phyloP scores from a whole-genome alignment of 2,797 vertebrate genomes.

The Chiloscyllium punctatum region DNA sequence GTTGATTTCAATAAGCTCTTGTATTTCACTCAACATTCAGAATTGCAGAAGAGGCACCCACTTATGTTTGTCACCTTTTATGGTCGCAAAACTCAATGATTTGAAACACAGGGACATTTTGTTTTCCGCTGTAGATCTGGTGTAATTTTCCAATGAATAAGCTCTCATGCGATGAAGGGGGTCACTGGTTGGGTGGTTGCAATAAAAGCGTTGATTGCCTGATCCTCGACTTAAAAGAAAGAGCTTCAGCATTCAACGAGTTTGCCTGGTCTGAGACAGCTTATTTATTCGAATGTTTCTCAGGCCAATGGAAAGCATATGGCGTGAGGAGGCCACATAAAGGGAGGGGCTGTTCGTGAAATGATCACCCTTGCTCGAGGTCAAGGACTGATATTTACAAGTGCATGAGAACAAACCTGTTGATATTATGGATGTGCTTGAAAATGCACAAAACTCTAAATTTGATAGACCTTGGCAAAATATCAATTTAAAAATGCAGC shows the following conservation, averaged over 20 bases:
- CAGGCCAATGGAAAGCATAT: not conserved
- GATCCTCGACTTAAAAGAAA: slow-evolving; percentile 56
- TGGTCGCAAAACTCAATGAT: slow-evolving; percentile 56
- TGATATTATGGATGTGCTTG: slow-evolving; percentile 45
- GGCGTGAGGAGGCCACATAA: slow-evolving; percentile 49
- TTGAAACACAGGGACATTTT: slow-evolving; percentile 58
- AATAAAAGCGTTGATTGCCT: slow-evolving; percentile 67
- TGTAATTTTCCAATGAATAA: slow-evolving; percentile 63
- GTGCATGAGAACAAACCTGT: slow-evolving; percentile 54
- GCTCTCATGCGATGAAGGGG: slow-evolving; percentile 57
- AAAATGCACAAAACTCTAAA: not conserved
- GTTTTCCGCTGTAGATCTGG: slow-evolving; percentile 52
- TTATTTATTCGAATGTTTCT: slow-evolving; percentile 42
- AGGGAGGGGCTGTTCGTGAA: slow-evolving; percentile 57
- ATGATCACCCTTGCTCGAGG: slow-evolving; percentile 57
- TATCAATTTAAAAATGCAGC: not conserved
- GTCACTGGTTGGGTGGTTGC: slow-evolving; percentile 62
- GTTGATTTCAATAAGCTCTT: slow-evolving; percentile 60
- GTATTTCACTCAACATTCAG: slow-evolving; percentile 53
- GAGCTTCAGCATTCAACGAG: slow-evolving; percentile 54
- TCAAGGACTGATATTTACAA: slow-evolving; percentile 55
- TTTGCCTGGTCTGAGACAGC: slow-evolving; percentile 47
- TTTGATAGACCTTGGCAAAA: not conserved
- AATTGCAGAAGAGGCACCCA: slow-evolving; percentile 59
- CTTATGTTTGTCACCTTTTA: slow-evolving; percentile 59